Percentiles rank a stretch among this genome's conserved stretches.
These are phyloP conservation scores for Petrocephalus sullivani DNA, from an alignment of 2,797 vertebrate genomes.

Conservation along the genomic window DNA sequence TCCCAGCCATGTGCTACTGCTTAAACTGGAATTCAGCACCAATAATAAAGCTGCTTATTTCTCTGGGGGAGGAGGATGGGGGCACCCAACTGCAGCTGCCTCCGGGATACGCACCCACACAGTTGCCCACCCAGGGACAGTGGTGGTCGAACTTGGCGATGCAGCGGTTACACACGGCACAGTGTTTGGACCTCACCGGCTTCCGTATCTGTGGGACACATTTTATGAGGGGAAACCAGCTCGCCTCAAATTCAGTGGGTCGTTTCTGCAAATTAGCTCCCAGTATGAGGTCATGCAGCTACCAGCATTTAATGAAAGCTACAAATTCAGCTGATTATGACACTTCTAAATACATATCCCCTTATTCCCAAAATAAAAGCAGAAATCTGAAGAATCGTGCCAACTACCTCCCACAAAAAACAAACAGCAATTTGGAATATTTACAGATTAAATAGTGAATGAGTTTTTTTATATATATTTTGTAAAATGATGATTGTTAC, in stretches of 20 bases:
- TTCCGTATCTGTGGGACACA: conserved; percentile 82
- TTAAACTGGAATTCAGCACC: not conserved
- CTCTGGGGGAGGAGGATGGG: not conserved
- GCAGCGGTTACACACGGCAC: conserved; percentile 96
- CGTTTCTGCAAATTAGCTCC: not conserved
- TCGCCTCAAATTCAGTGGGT: not conserved
- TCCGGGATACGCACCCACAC: conserved; percentile 78
- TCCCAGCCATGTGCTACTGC: conserved; percentile 1
- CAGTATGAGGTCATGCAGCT: conserved; percentile 22
- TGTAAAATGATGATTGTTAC: conserved; percentile 53
- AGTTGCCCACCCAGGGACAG: conserved; percentile 98
- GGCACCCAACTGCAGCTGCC: not conserved
- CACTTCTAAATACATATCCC: not conserved
- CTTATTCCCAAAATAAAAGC: not conserved
- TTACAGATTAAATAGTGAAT: not conserved
- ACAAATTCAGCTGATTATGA: not conserved
- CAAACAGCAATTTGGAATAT: not conserved
- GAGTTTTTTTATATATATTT: not conserved
- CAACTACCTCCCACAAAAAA: not conserved
- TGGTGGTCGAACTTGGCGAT: conserved; percentile 99
- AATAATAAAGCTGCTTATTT: conserved; percentile 8
- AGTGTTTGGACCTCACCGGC: conserved; percentile 96
- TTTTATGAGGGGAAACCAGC: not conserved
- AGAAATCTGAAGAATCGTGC: not conserved
- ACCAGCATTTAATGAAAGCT: not conserved